These are phyloP conservation scores for Cassiopea xamachana DNA, from an alignment of 30 jellyfish, hydroid and myxozoan genomes.

Conservation along the genomic window DNA sequence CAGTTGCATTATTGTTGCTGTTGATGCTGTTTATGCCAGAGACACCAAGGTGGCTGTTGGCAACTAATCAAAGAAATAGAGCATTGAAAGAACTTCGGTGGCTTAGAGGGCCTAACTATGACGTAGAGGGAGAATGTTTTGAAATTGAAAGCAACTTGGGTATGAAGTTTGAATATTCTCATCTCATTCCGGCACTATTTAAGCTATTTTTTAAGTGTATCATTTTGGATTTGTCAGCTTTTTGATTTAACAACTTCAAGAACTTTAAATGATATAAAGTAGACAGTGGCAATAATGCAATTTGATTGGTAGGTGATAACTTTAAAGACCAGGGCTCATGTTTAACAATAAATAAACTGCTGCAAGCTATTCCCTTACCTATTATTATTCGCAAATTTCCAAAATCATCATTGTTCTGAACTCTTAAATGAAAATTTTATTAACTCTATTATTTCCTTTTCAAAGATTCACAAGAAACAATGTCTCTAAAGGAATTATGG, in stretches of 20 bases:
- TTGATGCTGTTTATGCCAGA: constrained; percentile 94
- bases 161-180: constrained; percentile 8
- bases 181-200: background rate
- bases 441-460: background rate
- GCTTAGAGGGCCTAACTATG: constrained; percentile 92
- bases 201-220: background rate
- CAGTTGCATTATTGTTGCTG: constrained; percentile 72
- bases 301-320: too few species aligned
- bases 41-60: constrained; percentile 97
- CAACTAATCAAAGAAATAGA: constrained; percentile 77
- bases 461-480: constrained; percentile 90
- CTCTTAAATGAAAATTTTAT: too few species aligned
- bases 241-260: too few species aligned
- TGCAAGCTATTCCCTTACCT: too few species aligned
- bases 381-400: too few species aligned
- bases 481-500: constrained; percentile 70
- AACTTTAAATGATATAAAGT: too few species aligned
- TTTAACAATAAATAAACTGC: too few species aligned
- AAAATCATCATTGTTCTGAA: too few species aligned
- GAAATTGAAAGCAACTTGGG: constrained; percentile 97
- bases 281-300: too few species aligned
- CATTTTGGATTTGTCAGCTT: too few species aligned
- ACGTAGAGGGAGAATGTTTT: constrained; percentile 94
- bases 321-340: too few species aligned
- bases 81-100: constrained; percentile 80